phyloP scores from a whole-genome alignment of 2,797 vertebrate genomes.

The Mareca strepera region DNA sequence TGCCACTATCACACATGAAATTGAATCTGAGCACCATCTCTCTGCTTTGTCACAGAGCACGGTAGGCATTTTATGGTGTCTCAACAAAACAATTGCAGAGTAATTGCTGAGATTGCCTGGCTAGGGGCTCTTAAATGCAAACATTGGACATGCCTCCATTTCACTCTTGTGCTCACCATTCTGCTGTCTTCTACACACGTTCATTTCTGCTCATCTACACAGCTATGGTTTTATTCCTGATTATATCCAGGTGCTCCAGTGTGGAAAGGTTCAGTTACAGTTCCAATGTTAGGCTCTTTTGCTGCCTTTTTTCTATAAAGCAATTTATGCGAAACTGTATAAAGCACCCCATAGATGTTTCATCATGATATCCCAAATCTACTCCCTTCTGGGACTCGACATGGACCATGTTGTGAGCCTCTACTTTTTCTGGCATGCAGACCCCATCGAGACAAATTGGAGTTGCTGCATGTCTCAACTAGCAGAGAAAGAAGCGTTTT shows the following conservation, averaged over 20 bases:
- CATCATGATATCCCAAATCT: too few relatives aligned
- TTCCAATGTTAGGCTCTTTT: background rate
- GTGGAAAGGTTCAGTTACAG: background rate
- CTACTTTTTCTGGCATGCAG: rapidly evolving
- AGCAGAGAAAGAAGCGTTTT: background rate
- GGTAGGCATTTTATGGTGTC: rapidly evolving
- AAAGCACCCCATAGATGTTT: background rate
- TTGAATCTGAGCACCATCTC: background rate
- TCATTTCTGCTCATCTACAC: rapidly evolving
- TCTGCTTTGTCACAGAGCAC: background rate
- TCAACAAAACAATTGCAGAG: background rate
- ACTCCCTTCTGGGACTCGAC: background rate
- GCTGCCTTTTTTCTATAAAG: background rate
- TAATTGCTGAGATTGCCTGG: background rate
- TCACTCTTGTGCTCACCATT: rapidly evolving
- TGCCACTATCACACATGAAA: background rate
- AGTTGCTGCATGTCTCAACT: background rate
- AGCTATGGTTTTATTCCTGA: background rate
- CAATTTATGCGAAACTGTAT: background rate
- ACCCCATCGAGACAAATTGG: background rate
- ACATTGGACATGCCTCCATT: background rate
- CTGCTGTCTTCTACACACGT: background rate
- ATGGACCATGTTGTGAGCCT: rapidly evolving
- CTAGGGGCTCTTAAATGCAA: background rate
- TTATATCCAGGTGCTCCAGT: background rate